Percentiles rank a stretch among this genome's conserved stretches.
Evolutionary conservation across 1,140 invertebrate genomes (phyloP).

Genomic region (Caenorhabditis briggsae): DNA sequence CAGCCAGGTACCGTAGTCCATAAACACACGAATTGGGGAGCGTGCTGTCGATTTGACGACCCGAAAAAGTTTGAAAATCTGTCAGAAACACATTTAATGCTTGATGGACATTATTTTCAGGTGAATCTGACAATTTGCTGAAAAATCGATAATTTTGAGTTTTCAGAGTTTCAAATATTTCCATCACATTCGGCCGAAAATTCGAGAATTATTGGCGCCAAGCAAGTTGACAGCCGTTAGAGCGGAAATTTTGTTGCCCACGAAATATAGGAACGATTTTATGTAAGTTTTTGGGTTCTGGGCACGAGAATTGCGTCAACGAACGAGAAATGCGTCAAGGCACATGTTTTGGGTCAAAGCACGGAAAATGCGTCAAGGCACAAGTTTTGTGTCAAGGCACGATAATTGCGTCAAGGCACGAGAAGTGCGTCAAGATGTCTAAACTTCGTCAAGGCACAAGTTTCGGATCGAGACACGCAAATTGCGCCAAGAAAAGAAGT

Average conservation of each 20-base stretch:
- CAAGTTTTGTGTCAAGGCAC: not conserved
- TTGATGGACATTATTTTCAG: conserved; percentile 55
- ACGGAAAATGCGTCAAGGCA: not conserved
- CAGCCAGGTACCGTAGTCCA: not conserved
- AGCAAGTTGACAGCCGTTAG: not conserved
- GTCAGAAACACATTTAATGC: not conserved
- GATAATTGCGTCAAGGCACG: not conserved
- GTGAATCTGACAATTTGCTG: not conserved
- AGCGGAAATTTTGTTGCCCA: conserved; percentile 20
- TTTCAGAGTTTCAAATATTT: conserved; percentile 62
- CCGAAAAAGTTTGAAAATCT: not conserved
- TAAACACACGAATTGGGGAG: not conserved
- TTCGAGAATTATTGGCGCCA: conserved; percentile 43
- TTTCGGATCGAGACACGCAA: not conserved
- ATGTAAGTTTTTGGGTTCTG: conserved; percentile 11
- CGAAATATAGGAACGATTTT: conserved; percentile 12
- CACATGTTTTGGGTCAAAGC: not conserved
- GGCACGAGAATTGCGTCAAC: not conserved
- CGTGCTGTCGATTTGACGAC: conserved; percentile 33
- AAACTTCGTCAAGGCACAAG: not conserved
- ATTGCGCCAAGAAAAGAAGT: no score
- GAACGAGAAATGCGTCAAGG: not conserved
- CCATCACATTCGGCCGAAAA: conserved; percentile 34
- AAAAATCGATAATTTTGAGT: not conserved
- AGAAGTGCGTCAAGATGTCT: not conserved